Evolutionary conservation across 1,140 invertebrate genomes (phyloP).

Genomic region (Drosophila navojoa): DNA sequence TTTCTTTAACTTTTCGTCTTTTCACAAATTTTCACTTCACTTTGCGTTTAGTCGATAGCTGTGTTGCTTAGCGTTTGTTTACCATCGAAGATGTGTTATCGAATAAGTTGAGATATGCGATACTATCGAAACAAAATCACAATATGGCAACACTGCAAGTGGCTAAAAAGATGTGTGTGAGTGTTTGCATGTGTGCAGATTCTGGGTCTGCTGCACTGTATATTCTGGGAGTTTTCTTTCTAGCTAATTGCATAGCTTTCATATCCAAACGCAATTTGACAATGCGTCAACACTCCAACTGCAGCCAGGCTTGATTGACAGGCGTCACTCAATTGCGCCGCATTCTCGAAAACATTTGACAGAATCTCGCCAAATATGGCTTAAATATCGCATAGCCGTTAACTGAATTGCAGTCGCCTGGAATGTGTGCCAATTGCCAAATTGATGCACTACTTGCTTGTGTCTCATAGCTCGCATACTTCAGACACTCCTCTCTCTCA

Average conservation of each 20-base stretch:
- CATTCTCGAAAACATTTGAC: conserved; percentile 56
- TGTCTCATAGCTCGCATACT: conserved; percentile 44
- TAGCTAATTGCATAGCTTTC: conserved; percentile 38
- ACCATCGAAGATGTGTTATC: conserved; percentile 29
- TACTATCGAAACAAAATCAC: not conserved
- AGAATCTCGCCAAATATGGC: conserved; percentile 68
- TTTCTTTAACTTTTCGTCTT: conserved; percentile 41
- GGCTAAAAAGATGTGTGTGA: not conserved
- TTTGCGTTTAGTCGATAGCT: conserved; percentile 29
- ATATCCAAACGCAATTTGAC: conserved; percentile 38
- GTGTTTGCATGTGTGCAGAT: conserved; percentile 4
- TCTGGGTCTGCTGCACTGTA: not conserved
- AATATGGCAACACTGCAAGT: conserved; percentile 24
- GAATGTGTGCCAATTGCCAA: conserved; percentile 36
- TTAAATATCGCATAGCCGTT: conserved; percentile 68
- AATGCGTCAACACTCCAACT: conserved; percentile 64
- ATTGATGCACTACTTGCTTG: conserved; percentile 1
- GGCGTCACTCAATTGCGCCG: conserved; percentile 64
- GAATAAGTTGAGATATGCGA: conserved; percentile 3
- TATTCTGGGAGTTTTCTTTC: conserved; percentile 12
- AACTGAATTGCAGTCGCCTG: conserved; percentile 58
- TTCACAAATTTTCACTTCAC: conserved; percentile 48
- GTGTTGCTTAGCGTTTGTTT: conserved; percentile 31
- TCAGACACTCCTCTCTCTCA: conserved; percentile 42
- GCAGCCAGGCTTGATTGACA: conserved; percentile 40